A percentile compares a stretch with the other conserved stretches of the same genome.
phyloP scores from a whole-genome alignment of 2,797 vertebrate species.

The Hyperoplus lanceolatus region DNA sequence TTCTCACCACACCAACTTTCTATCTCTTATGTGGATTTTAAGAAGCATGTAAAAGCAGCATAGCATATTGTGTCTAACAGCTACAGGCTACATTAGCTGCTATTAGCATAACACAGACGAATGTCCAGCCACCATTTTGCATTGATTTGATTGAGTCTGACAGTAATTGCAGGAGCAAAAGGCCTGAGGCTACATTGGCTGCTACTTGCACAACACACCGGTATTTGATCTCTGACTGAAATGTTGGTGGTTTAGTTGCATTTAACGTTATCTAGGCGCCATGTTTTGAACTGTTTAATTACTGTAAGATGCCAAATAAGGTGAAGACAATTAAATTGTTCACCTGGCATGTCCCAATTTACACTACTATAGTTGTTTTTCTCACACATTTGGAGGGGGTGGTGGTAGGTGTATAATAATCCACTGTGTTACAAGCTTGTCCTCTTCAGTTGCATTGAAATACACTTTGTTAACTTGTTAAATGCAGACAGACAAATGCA shows the following conservation, averaged over 20 bases:
- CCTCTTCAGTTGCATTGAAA: neutral
- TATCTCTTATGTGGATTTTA: neutral
- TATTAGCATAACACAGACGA: neutral
- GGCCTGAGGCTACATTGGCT: no score
- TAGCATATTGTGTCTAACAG: neutral
- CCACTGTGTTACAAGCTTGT: neutral
- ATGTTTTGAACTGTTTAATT: neutral
- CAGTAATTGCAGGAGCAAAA: neutral
- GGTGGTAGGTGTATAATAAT: slow-evolving; percentile 14
- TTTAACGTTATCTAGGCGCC: neutral
- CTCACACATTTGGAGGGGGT: slow-evolving; percentile 34
- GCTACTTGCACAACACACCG: neutral
- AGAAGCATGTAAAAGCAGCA: neutral
- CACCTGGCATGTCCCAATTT: slow-evolving; percentile 15
- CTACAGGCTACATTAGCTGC: neutral
- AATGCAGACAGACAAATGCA: neutral
- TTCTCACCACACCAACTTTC: neutral
- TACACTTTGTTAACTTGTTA: neutral
- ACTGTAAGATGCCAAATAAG: neutral
- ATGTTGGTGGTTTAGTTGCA: neutral
- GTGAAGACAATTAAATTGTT: neutral
- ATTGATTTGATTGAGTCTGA: no score
- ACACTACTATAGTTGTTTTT: neutral
- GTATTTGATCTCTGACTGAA: neutral
- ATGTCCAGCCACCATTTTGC: no score